phyloP scores from a whole-genome alignment of 2,888 invertebrate genomes.

The Branchinecta sandiegonensis region DNA sequence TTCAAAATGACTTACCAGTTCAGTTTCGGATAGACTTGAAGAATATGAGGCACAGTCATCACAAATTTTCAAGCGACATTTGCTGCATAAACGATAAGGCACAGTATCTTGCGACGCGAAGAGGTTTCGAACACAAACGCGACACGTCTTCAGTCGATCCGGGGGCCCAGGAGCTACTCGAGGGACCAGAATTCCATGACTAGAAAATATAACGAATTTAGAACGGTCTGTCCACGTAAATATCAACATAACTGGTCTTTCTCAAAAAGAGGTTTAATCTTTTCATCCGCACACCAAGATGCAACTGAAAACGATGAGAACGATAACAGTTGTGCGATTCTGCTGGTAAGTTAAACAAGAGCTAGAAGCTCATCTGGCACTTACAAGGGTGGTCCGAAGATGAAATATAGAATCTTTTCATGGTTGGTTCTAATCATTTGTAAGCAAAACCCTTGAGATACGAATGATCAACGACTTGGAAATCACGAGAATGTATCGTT shows the following conservation, averaged over 20 bases:
- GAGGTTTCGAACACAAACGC: slow-evolving; percentile 6
- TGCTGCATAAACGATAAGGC: slow-evolving; percentile 15
- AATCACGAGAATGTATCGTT: no score
- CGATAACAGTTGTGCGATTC: no score
- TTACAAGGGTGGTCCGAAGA: no score
- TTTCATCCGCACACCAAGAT: background rate
- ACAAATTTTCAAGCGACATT: slow-evolving; percentile 8
- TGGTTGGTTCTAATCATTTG: no score
- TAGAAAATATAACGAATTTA: background rate
- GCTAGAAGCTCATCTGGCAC: no score
- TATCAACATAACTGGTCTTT: background rate
- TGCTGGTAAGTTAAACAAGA: no score
- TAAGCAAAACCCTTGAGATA: no score
- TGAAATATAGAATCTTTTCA: no score
- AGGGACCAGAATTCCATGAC: background rate
- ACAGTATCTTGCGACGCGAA: background rate
- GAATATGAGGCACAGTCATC: slow-evolving; percentile 15
- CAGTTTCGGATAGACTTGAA: background rate
- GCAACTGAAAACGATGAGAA: no score
- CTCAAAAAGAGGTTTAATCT: background rate
- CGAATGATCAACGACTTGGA: no score
- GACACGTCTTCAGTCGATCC: slow-evolving; percentile 2
- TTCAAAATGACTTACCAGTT: background rate
- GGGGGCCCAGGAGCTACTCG: slow-evolving; percentile 1
- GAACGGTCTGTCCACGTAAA: background rate